Conservation (phyloP, 2,797 vertebrate species). For the Pampus argenteus region DNA sequence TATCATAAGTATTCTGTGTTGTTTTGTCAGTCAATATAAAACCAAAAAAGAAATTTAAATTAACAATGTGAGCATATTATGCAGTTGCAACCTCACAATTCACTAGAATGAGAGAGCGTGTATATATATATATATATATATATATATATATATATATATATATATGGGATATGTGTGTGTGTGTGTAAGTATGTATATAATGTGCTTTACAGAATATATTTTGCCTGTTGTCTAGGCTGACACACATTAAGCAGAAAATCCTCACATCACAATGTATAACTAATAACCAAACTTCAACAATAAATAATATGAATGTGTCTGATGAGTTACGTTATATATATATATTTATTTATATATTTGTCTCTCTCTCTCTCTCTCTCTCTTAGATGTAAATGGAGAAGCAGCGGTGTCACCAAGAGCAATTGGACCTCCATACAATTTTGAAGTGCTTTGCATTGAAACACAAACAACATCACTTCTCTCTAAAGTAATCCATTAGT, state of each 20-base stretch:
- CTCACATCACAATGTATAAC: too few relatives aligned
- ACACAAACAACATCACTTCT: constrained; percentile 65
- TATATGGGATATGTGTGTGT: too few relatives aligned
- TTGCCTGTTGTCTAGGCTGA: too few relatives aligned
- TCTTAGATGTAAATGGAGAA: constrained; percentile 84
- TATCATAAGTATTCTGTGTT: background rate
- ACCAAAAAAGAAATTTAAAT: background rate
- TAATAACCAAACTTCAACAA: too few relatives aligned
- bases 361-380: constrained; percentile 60
- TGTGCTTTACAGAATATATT: too few relatives aligned
- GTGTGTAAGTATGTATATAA: too few relatives aligned
- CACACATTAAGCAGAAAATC: too few relatives aligned
- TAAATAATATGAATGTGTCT: too few relatives aligned
- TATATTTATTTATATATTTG: background rate
- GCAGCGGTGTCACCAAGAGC: constrained; percentile 60
- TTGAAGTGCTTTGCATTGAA: constrained; percentile 65
- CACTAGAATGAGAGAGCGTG: too few relatives aligned
- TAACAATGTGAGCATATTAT: background rate
- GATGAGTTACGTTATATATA: too few relatives aligned
- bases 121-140: background rate
- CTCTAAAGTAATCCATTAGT: constrained; percentile 79
- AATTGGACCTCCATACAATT: constrained; percentile 52
- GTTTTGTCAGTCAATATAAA: constrained; percentile 4
- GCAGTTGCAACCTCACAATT: too few relatives aligned
- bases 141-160: background rate